These are phyloP conservation scores for Danaus melanippus DNA, from an alignment of 1,140 invertebrate species.

Conservation along the genomic window DNA sequence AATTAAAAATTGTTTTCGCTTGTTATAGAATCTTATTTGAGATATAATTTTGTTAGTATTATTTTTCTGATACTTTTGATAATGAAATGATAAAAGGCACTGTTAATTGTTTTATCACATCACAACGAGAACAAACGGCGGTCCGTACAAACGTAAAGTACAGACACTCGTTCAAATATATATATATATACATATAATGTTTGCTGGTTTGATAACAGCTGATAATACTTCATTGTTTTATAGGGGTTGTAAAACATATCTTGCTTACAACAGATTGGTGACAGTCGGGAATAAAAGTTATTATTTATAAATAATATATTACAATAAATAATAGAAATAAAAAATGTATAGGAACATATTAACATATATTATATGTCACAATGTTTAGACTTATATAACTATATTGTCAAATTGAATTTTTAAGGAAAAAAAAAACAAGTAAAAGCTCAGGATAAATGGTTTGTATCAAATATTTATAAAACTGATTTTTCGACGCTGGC, in stretches of 20 bases:
- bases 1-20: too few species aligned
- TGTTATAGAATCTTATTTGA: too few species aligned
- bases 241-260: constrained; percentile 57
- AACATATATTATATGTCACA: background rate
- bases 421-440: background rate
- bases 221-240: constrained; percentile 69
- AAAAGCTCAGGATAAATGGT: background rate
- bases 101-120: constrained; percentile 34
- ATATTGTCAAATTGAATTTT: constrained; percentile 2
- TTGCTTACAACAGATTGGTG: constrained; percentile 35
- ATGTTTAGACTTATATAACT: background rate
- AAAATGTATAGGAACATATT: background rate
- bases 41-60: too few species aligned
- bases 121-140: constrained; percentile 54
- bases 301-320: constrained; percentile 5
- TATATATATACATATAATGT: constrained; percentile 34
- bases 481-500: too few species aligned
- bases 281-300: constrained; percentile 36
- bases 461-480: too few species aligned
- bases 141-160: constrained; percentile 52
- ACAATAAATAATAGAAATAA: background rate
- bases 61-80: too few species aligned
- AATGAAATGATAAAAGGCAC: constrained; percentile 13
- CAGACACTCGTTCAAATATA: constrained; percentile 61
- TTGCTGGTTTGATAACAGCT: constrained; percentile 62